Evolutionary conservation across 2,888 invertebrate species (phyloP).

Genomic region (Proisotoma minuta): DNA sequence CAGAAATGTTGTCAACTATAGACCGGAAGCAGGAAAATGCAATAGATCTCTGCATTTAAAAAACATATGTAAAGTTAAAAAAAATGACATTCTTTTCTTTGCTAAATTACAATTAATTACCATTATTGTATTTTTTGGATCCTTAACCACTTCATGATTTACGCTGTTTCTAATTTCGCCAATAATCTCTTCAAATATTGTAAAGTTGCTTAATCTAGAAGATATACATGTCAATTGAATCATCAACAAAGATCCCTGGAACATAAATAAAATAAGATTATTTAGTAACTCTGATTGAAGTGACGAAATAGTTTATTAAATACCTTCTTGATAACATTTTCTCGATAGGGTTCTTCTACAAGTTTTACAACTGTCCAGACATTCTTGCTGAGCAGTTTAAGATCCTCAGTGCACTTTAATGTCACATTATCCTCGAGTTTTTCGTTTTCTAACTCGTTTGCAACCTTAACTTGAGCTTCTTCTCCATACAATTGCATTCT

Average conservation of each 20-base stretch:
- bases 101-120: slow-evolving; percentile 20
- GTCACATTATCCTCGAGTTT: slow-evolving; percentile 6
- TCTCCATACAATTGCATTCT: slow-evolving; percentile 24
- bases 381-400: slow-evolving; percentile 15
- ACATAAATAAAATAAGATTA: background rate
- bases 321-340: slow-evolving; percentile 30
- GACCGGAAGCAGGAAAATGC: slow-evolving; percentile 34
- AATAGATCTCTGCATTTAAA: slow-evolving; percentile 20
- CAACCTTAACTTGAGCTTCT: slow-evolving; percentile 5
- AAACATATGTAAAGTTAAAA: background rate
- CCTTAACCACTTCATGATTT: slow-evolving; percentile 33
- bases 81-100: background rate
- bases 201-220: slow-evolving; percentile 19
- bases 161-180: slow-evolving; percentile 20
- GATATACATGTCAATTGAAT: slow-evolving; percentile 22
- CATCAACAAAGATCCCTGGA: slow-evolving; percentile 24
- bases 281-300: too few species aligned
- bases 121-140: slow-evolving; percentile 21
- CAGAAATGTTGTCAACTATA: slow-evolving; percentile 27
- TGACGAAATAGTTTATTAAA: slow-evolving; percentile 1
- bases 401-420: slow-evolving; percentile 12
- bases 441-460: slow-evolving; percentile 4
- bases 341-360: slow-evolving; percentile 21
- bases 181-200: slow-evolving; percentile 19
- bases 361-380: slow-evolving; percentile 24